Evolutionary conservation across 2,113 vertebrate genomes (phyloP).

Genomic region (Cavia porcellus): DNA sequence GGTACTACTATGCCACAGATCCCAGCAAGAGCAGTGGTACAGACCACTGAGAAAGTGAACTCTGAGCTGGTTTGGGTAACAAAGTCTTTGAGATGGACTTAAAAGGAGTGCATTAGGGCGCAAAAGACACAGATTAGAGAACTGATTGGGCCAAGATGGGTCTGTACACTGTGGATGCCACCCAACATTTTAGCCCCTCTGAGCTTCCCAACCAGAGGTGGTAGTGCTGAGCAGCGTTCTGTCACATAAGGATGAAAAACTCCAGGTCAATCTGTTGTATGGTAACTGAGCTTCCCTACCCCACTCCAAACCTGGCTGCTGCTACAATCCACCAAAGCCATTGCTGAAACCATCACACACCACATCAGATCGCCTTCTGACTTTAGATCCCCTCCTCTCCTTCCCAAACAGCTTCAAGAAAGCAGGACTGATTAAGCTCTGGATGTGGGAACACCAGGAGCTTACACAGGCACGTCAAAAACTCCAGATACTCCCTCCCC

Average conservation of each 20-base stretch:
- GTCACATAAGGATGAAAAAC: slow-evolving; percentile 4
- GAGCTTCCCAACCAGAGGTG: neutral
- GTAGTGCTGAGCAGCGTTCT: neutral
- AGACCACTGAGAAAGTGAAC: neutral
- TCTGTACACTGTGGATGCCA: neutral
- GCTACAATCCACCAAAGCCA: neutral
- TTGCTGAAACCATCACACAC: neutral
- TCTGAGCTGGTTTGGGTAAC: neutral
- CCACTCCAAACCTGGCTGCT: neutral
- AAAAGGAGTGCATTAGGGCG: neutral
- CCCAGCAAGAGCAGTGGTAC: neutral
- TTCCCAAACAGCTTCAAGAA: neutral
- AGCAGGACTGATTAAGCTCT: slow-evolving; percentile 22
- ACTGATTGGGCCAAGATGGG: neutral
- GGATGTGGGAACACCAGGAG: slow-evolving; percentile 4
- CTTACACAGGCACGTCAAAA: neutral
- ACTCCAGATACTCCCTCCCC: neutral
- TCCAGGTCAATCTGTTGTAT: slow-evolving; percentile 23
- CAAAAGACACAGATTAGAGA: neutral
- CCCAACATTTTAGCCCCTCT: neutral
- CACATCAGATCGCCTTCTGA: neutral
- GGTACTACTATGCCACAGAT: neutral
- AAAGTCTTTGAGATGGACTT: neutral
- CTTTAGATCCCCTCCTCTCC: neutral
- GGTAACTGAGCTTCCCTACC: neutral